Evolutionary conservation across 2,113 vertebrate genomes (phyloP).

Genomic region (Sorex araneus): DNA sequence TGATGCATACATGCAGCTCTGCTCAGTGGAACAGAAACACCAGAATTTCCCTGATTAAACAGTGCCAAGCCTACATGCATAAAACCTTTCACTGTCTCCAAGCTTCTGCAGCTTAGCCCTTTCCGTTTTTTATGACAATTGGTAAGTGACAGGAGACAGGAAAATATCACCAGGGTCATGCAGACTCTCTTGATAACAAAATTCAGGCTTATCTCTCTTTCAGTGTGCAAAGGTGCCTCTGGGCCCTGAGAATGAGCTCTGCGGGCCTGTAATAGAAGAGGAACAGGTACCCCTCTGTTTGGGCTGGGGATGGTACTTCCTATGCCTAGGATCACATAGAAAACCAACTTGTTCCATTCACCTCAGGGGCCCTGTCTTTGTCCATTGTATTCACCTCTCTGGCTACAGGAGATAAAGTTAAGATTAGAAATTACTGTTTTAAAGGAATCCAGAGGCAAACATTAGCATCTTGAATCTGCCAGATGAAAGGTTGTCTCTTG

Average conservation of each 20-base stretch:
- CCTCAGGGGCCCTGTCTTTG: background rate
- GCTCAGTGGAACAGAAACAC: background rate
- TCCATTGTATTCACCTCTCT: background rate
- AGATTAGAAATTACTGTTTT: conserved; percentile 3
- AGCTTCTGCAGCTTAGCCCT: background rate
- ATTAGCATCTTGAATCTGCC: background rate
- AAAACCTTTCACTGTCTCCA: background rate
- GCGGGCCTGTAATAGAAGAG: background rate
- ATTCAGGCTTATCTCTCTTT: background rate
- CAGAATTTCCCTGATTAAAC: background rate
- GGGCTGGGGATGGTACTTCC: background rate
- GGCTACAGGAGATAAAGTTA: background rate
- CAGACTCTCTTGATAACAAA: background rate
- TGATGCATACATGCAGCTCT: background rate
- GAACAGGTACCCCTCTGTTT: background rate
- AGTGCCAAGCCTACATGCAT: background rate
- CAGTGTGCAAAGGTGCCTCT: background rate
- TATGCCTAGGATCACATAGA: background rate
- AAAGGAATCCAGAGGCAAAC: conserved; percentile 8
- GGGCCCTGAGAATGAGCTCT: background rate
- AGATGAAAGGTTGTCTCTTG: background rate
- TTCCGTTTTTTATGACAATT: conserved; percentile 6
- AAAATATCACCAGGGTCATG: background rate
- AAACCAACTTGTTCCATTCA: conserved; percentile 6
- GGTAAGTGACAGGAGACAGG: background rate